Evolutionary conservation across 2,797 vertebrate genomes (phyloP), one percentile per base, ranked within the genome.

Genomic region (Picus viridis): DNA sequence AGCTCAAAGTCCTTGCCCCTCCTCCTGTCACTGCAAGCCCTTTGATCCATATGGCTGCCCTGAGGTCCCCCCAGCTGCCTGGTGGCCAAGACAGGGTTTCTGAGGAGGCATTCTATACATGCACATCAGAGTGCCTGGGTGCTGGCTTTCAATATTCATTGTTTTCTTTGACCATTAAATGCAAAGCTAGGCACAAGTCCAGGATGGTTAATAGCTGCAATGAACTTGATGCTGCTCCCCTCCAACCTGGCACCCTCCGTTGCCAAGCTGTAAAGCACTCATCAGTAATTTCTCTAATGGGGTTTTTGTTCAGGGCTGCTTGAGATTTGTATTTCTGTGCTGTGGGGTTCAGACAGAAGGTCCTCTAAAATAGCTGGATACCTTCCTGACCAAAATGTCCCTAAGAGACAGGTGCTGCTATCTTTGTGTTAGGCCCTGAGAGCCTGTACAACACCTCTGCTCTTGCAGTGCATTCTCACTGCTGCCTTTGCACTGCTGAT

Each of bases 151-250:
- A 72, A 7, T 77, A 63, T 70, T 62, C 3, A 3, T 89, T 92
- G 24, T 34, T 90, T 90, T 77, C 61, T 86, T 73, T 84, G 54
- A 88, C 70, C 94, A 39, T 49, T 86, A 84, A 93, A 91, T 74
- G 76, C 51, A 79, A 92, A 95, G 92, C 70, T 88, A 85, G 94
- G 91, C 93, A 83, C 51, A 73, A 82, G 30, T 81, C 88, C 92
- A 96, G 56, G 73, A 64, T 57, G 23, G 95, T 92, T 95, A 92
- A 82, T 82, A 75, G 65, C 72, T 78, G 77, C 68, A 89, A 73
- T 59, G 39, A 88, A 53, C 88, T 95, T 89, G 74, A 73, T 90
- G 81, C 88, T 92, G 91, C 73, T 94, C 57, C 36, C 36, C 47
- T 88, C 69, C 67, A 89, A 91, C 93, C 17, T 88, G 92, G 76